Conservation (phyloP, 2,888 invertebrate species). For the Leucophenga maculata region DNA sequence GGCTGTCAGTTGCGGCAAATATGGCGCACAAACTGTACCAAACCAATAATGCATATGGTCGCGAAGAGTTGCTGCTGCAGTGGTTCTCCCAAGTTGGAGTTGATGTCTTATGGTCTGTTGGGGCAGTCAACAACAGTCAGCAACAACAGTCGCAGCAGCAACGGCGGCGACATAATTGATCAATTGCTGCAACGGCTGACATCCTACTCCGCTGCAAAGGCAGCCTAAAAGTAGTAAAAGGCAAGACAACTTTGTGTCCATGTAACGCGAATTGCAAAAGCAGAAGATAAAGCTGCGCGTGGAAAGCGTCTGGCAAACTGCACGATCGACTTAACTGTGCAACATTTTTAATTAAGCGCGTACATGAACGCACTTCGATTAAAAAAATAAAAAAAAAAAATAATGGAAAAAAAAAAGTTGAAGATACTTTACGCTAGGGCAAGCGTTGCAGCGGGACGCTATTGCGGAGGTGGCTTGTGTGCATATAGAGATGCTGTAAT, state of each 20-base stretch:
- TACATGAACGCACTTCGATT: constrained; percentile 24
- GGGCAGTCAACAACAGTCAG: constrained; percentile 13
- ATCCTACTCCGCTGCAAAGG: constrained; percentile 22
- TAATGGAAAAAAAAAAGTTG: too few relatives aligned
- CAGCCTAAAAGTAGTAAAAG: constrained; percentile 13
- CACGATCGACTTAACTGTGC: not conserved
- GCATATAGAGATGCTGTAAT: constrained; percentile 12
- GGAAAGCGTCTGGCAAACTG: constrained; percentile 23
- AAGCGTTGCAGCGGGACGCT: not conserved
- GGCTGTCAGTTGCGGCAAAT: constrained; percentile 11
- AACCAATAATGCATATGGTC: constrained; percentile 29
- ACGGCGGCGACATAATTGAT: constrained; percentile 50
- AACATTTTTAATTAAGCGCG: constrained; percentile 26
- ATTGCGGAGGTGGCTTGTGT: not conserved
- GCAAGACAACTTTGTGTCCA: constrained; percentile 5
- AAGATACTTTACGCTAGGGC: not conserved
- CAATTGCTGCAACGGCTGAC: constrained; percentile 44
- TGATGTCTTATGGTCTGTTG: constrained; percentile 30
- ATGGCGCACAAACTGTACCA: constrained; percentile 29
- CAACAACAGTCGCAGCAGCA: not conserved
- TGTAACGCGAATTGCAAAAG: constrained; percentile 11
- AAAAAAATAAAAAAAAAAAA: not conserved
- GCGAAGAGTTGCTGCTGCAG: too few relatives aligned
- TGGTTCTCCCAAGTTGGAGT: constrained; percentile 1
- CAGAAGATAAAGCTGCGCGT: not conserved